Conservation (phyloP, 2,797 vertebrate genomes). For the Cyclura pinguis region DNA sequence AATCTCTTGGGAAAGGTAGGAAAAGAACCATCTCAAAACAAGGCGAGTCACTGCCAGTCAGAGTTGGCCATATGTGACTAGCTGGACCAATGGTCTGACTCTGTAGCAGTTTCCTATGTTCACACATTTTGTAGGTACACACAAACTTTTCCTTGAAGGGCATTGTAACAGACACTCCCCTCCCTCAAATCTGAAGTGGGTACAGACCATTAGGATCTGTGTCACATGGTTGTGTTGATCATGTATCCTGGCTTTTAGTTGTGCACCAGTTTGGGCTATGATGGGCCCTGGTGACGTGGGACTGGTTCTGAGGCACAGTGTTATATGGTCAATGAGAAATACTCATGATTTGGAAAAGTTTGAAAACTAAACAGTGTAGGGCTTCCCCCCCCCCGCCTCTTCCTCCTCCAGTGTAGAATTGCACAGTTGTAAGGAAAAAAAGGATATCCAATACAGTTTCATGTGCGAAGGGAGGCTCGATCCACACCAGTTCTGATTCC, state of each 20-base stretch:
- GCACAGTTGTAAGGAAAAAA: not conserved
- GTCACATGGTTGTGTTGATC: not conserved
- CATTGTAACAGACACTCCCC: not conserved
- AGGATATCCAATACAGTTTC: not conserved
- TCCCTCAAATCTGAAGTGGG: not conserved
- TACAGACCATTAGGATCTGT: no score
- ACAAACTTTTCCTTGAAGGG: not conserved
- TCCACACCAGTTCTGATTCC: not conserved
- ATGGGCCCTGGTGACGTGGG: not conserved
- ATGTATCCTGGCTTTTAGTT: not conserved
- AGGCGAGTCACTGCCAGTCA: no score
- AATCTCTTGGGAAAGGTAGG: no score
- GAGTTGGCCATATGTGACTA: no score
- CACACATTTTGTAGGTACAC: not conserved
- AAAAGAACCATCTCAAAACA: no score
- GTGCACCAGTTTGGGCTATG: not conserved
- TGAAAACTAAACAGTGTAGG: not conserved
- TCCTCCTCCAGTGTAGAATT: not conserved
- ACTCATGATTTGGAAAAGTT: not conserved
- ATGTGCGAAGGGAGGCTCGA: not conserved
- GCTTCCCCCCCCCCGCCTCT: no score
- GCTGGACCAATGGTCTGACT: no score
- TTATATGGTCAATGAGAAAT: not conserved
- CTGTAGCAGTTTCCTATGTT: no score
- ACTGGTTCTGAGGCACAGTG: not conserved